Percentiles rank a stretch among this genome's conserved stretches.
phyloP scores from a whole-genome alignment of 2,888 invertebrate genomes.

The Lathronympha strigana region DNA sequence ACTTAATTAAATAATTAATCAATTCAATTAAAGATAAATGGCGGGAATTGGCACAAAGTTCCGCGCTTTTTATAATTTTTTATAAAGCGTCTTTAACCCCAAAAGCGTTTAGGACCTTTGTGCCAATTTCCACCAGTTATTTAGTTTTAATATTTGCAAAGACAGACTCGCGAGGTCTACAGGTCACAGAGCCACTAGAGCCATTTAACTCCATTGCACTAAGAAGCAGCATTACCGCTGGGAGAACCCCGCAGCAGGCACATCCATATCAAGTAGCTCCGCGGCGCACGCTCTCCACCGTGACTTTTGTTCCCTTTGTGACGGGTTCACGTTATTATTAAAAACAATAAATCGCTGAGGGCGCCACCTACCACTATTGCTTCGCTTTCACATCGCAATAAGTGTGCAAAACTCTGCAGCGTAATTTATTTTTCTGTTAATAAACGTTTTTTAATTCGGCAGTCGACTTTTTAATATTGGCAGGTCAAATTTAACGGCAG shows the following conservation, averaged over 20 bases:
- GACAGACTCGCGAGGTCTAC: no score
- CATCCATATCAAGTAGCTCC: conserved; percentile 45
- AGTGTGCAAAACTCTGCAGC: conserved; percentile 50
- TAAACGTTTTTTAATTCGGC: conserved; percentile 36
- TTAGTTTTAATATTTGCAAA: no score
- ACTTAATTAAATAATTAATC: no score
- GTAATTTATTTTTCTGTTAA: conserved; percentile 41
- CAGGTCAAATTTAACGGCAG: conserved; percentile 15
- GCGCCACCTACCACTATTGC: conserved; percentile 81
- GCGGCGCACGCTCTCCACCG: conserved; percentile 53
- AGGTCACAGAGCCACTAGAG: no score
- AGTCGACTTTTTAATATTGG: conserved; percentile 17
- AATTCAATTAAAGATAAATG: no score
- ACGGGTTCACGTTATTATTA: conserved; percentile 83
- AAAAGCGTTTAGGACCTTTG: no score
- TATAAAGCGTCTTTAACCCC: no score
- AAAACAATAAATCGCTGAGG: conserved; percentile 84
- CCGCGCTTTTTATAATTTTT: no score
- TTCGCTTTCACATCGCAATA: conserved; percentile 75
- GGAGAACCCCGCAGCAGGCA: conserved; percentile 45
- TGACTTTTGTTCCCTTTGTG: conserved; percentile 82
- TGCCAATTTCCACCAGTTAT: no score
- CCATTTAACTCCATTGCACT: no score
- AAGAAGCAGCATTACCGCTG: no score
- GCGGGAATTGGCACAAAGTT: no score